Percentiles rank a stretch among this genome's conserved stretches.
These are phyloP conservation scores for Sylvietta virens DNA, from an alignment of 2,113 vertebrate genomes.

Conservation along the genomic window DNA sequence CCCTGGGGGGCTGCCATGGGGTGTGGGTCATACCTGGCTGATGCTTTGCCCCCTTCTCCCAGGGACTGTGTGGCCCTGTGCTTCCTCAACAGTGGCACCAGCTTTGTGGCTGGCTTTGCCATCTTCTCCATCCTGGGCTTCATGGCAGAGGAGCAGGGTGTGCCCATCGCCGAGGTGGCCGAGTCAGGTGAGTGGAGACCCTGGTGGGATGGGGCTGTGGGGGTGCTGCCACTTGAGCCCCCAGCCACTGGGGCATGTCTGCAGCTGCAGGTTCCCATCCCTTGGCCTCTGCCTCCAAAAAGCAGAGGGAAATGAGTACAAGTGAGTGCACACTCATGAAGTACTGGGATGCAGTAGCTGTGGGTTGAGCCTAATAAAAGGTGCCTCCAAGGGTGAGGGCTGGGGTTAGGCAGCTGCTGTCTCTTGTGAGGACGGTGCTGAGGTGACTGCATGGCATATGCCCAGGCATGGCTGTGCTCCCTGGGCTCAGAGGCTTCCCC, in stretches of 20 bases:
- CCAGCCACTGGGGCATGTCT: not conserved
- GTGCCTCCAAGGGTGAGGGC: not conserved
- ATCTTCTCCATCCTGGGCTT: conserved; percentile 98
- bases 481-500: not conserved
- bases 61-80: conserved; percentile 92
- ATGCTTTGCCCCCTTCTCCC: not conserved
- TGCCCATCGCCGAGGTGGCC: conserved; percentile 90
- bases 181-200: conserved; percentile 83
- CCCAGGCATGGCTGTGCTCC: not conserved
- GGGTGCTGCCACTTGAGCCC: not conserved
- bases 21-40: not conserved
- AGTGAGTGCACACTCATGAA: not conserved
- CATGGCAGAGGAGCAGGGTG: conserved; percentile 91
- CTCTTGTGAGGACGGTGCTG: not conserved
- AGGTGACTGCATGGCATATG: not conserved
- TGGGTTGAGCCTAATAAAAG: not conserved
- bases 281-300: not conserved
- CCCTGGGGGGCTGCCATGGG: not conserved
- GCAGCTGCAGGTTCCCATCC: not conserved
- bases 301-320: not conserved
- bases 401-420: not conserved
- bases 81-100: conserved; percentile 92
- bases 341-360: too few relatives aligned
- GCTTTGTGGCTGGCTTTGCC: conserved; percentile 92
- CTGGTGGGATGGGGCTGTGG: fast-evolving